Base-by-base conservation (phyloP, 1,140 invertebrate species). In the Himalopsyche phryganea region DNA sequence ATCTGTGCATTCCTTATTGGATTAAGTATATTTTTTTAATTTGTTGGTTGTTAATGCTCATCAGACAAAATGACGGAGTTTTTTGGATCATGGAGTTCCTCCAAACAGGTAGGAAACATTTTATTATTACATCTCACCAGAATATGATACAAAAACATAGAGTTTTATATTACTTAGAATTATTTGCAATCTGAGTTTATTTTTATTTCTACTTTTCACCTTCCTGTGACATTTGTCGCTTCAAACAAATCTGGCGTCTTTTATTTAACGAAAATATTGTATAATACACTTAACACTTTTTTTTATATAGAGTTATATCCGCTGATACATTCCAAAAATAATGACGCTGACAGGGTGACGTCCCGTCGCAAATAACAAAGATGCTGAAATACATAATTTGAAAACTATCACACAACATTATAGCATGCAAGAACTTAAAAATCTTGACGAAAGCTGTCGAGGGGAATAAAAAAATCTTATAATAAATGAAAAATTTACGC, bases 61-160 rank as follows among this genome's bases (percentile, higher is more conserved):
- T 28, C 17, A 19, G 15, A 11, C 50, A 57, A 57, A 18, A 64
- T 64, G 62, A 64, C 62, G 53, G 62, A 64, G 46, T 64, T 64
- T 50, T 64, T 64, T 50, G 62, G 62, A 60, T 64, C 62, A 61
- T 64, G 62, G 62, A 64, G 62, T 18, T 58, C 51, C 1, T 63
- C 61, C 23, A 60, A 48, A 52, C 58, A 63, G 17, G 52, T 55
- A 40, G 40, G 44, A 18, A 42, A 11, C 19, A 49, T 7, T 5
- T 14, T 32, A 9, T 49, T 46, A 18, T 46, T n/a, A n/a, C n/a
- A n/a, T n/a, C n/a, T n/a, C n/a, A n/a, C n/a, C n/a, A n/a, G n/a
- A n/a, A n/a, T n/a, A n/a, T n/a, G n/a, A n/a, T n/a, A n/a, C n/a
- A n/a, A n/a, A n/a, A n/a, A n/a, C n/a, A n/a, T n/a, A n/a, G n/a